A percentile compares a stretch with the other conserved stretches of the same genome.
Conservation (phyloP, 2,888 invertebrate species). For the Brachyptera risi region DNA sequence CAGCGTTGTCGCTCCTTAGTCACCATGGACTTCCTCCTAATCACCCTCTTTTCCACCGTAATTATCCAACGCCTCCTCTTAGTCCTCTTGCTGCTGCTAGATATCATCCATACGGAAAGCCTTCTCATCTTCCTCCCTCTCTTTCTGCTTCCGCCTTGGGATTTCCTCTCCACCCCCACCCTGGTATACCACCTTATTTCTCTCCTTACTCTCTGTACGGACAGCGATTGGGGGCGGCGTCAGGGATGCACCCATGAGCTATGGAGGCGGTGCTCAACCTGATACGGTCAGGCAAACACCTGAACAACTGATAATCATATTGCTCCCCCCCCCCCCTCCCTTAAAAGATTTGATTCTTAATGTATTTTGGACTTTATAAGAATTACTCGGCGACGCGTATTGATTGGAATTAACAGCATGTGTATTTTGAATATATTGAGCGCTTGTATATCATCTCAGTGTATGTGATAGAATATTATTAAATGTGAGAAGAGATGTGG, state of each 20-base stretch:
- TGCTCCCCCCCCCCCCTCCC: too few relatives aligned
- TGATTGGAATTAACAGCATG: too few relatives aligned
- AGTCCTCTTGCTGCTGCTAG: constrained; percentile 77
- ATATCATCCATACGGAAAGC: constrained; percentile 88
- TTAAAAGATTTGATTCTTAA: too few relatives aligned
- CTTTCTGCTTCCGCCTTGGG: constrained; percentile 54
- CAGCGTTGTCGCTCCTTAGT: constrained; percentile 59
- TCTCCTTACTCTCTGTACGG: constrained; percentile 85
- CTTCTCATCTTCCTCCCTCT: constrained; percentile 68
- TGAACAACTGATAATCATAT: not conserved
- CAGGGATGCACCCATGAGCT: constrained; percentile 36
- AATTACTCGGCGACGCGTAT: too few relatives aligned
- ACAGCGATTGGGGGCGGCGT: constrained; percentile 71
- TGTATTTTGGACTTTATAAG: too few relatives aligned
- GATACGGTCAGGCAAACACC: not conserved
- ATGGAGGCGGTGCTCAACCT: not conserved
- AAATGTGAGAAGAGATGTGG: too few relatives aligned
- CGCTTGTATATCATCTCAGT: too few relatives aligned
- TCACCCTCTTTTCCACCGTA: constrained; percentile 74
- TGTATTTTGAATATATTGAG: too few relatives aligned
- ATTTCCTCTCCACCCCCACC: constrained; percentile 65
- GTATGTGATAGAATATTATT: too few relatives aligned
- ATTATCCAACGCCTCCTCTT: constrained; percentile 87
- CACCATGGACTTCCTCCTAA: constrained; percentile 54
- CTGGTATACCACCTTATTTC: constrained; percentile 75